Base-by-base conservation (phyloP, 2,113 vertebrate genomes). In the Electrona antarctica region DNA sequence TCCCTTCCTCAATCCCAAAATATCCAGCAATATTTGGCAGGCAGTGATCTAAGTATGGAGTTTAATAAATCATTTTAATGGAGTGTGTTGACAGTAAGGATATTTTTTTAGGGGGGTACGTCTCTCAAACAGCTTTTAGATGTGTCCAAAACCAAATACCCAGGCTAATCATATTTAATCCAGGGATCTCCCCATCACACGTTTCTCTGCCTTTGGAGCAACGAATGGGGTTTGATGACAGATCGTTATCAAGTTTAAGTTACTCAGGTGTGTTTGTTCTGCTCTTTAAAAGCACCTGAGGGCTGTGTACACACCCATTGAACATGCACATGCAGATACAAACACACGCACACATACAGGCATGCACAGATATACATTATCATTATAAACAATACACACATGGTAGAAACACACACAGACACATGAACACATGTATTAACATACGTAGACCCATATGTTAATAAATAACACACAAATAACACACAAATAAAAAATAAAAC, bases 221-320 rank as follows among this genome's bases (percentile, higher is more conserved):
- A 47, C 56, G 56, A 84, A 67, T 41, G 57, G 50, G 68, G 13
- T 21, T 51, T 67, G 68, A 84, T 78, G 61, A 83, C 65, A 88
- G 78, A 86, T 81, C 63, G 45, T 65, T 71, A 80, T 87, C 76
- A 1, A 63, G 58, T 49, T 72, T 21, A 72, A 73, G 68, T 69
- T 77, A 65, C 76, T 79, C 80, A 81, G 84, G 87, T 87, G 87
- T 84, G 78, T 86, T 88, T 86, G 71, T 33, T 86, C 62, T 74
- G 62, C 66, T 10, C 49, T 73, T 69, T 59, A 74, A 69, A 58
- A 71, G 68, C 21, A 60, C 67, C 85, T 73, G 64, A 55, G 51
- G 69, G 69, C 74, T 59, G 54, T 48, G 33, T 68, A 57, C 74
- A 68, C 60, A 1, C 60, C 70, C 62, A 3, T 73, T 41, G 13